Evolutionary conservation across 2,797 vertebrate species (phyloP), one percentile per base, ranked within the genome.

Genomic region (Holocentrus rufus): DNA sequence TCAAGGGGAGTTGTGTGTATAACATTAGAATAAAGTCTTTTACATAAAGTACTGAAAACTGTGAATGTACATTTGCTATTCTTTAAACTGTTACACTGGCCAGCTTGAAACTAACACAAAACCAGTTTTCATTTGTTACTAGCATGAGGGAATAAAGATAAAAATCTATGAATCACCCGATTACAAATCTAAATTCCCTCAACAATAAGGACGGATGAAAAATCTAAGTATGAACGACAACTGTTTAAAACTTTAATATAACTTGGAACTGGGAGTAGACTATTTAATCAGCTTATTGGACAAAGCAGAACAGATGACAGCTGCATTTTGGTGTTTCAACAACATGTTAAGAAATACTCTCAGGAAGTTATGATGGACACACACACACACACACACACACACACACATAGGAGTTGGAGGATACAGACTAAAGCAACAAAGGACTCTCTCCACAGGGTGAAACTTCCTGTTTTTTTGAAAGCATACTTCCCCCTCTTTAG

Each of bases 381-480:
- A 59, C 56, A 79, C 64, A 52, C 6, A 25, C 69, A 59, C 56
- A 79, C 64, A 52, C 6, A 25, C 69, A 59, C 56, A 79, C 64
- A 52, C 6, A 25, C 69, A 59, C 56, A 79, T 20, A 78, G 83
- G 78, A 81, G 80, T 17, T 18, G n/a, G 14, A 76, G 77, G 31
- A 72, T 71, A 36, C n/a, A n/a, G 34, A 71, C 22, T 14, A 31
- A 1, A 36, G 31, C 27, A 66, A 72, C 52, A 59, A 30, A 56
- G 0, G 14, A 64, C 53, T 82, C 8, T 72, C 64, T 39, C 57
- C 36, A 60, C 8, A 57, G 31, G n/a, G 34, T 58, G 25, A 54
- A 64, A 57, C 54, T 46, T 73, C 47, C 53, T 64, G 44, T n/a
- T 47, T 17, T 83, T 74, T 67, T 52, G 39, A 22, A 66, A 73